Evolutionary conservation across 1,140 invertebrate genomes (phyloP).

Genomic region (Orussus abietinus): DNA sequence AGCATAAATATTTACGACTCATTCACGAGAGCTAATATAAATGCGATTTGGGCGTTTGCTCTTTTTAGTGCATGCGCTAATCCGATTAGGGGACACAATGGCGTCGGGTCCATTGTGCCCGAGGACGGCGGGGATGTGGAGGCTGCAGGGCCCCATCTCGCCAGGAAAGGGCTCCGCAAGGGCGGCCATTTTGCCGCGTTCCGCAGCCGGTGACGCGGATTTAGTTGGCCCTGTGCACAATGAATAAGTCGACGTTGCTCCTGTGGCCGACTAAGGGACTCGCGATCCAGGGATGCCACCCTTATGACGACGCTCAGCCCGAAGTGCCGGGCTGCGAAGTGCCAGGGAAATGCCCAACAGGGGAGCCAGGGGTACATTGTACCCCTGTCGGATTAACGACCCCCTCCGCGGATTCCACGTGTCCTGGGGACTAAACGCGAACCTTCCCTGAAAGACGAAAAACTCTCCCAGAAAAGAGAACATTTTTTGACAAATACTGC

Average conservation of each 20-base stretch:
- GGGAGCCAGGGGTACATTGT: neutral
- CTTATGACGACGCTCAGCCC: no score
- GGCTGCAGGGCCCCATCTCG: neutral
- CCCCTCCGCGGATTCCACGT: no score
- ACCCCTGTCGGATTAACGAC: neutral
- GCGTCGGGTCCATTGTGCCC: neutral
- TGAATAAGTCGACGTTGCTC: slow-evolving; percentile 1
- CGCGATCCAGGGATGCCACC: no score
- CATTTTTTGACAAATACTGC: no score
- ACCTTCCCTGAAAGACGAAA: no score
- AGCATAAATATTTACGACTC: slow-evolving; percentile 11
- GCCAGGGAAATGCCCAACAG: no score
- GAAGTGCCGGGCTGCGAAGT: no score
- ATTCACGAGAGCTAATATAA: slow-evolving; percentile 11
- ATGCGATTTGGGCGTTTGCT: slow-evolving; percentile 12
- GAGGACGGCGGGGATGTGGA: no score
- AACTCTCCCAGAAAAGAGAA: no score
- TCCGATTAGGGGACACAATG: slow-evolving; percentile 7
- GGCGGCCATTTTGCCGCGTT: slow-evolving; percentile 1
- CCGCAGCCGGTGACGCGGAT: slow-evolving; percentile 6
- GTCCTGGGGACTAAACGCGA: no score
- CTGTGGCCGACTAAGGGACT: no score
- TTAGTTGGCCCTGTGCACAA: neutral
- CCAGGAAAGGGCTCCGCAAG: no score
- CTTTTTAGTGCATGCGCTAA: slow-evolving; percentile 10